Percentiles rank a stretch among this genome's conserved stretches.
Conservation (phyloP, 1,140 invertebrate genomes). For the Drosophila littoralis region DNA sequence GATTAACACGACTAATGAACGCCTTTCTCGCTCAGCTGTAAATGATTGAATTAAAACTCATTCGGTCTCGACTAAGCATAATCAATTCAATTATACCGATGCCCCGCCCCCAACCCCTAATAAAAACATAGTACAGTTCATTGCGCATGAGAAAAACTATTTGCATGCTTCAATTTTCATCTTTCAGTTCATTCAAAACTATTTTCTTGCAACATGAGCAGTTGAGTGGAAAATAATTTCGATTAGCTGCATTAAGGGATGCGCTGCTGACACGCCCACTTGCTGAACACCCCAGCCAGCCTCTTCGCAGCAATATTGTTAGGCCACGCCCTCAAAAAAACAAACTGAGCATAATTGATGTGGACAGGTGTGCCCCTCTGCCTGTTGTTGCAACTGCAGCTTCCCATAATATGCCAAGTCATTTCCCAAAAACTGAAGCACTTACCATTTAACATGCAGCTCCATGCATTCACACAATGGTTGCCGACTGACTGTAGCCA, state of each 20-base stretch:
- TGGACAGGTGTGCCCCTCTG: slow-evolving; percentile 27
- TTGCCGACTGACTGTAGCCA: not conserved
- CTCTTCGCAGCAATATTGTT: not conserved
- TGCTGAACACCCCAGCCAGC: slow-evolving; percentile 36
- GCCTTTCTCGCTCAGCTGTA: slow-evolving; percentile 60
- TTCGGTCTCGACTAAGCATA: slow-evolving; percentile 45
- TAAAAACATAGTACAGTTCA: slow-evolving; percentile 38
- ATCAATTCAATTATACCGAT: slow-evolving; percentile 62
- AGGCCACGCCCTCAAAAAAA: slow-evolving; percentile 10
- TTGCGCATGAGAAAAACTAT: slow-evolving; percentile 64
- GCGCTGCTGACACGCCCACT: slow-evolving; percentile 40
- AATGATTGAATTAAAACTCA: slow-evolving; percentile 77
- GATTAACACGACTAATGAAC: slow-evolving; percentile 80
- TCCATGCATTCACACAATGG: slow-evolving; percentile 6
- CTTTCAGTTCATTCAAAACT: slow-evolving; percentile 19
- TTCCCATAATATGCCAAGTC: slow-evolving; percentile 34
- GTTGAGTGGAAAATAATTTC: slow-evolving; percentile 67
- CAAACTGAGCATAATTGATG: slow-evolving; percentile 46
- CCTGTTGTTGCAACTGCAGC: not conserved
- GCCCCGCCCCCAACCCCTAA: slow-evolving; percentile 6
- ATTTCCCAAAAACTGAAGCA: slow-evolving; percentile 24
- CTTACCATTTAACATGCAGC: slow-evolving; percentile 48
- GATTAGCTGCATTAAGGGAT: slow-evolving; percentile 60
- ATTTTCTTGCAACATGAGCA: slow-evolving; percentile 32
- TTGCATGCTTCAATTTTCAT: slow-evolving; percentile 51